These are phyloP conservation scores for Melipona bicolor DNA, from an alignment of 2,888 invertebrate genomes.

Conservation along the genomic window DNA sequence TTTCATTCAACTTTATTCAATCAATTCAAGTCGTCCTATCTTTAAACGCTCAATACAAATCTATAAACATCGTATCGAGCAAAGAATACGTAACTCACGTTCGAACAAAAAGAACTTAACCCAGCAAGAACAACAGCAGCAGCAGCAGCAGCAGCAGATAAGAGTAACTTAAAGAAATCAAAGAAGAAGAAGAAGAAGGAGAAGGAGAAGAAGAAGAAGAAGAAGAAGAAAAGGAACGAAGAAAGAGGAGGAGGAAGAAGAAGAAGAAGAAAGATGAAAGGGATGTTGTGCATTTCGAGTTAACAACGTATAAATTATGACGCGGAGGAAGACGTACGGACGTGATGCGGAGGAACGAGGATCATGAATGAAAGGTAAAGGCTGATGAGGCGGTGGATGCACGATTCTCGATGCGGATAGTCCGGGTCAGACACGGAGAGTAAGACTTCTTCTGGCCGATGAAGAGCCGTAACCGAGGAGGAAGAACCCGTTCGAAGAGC, in stretches of 20 bases:
- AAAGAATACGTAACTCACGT: background rate
- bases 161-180: background rate
- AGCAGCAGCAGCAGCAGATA: background rate
- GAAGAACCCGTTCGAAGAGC: constrained; percentile 74
- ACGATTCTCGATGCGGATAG: constrained; percentile 69
- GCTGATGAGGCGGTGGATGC: constrained; percentile 59
- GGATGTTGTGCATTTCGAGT: constrained; percentile 22
- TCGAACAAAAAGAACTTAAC: background rate
- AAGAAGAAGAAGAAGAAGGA: too few species aligned
- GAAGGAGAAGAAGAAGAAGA: background rate
- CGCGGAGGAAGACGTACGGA: constrained; percentile 32
- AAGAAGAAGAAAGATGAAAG: background rate
- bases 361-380: constrained; percentile 63
- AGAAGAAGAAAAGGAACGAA: background rate
- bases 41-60: background rate
- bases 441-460: constrained; percentile 70
- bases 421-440: constrained; percentile 62
- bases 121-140: background rate
- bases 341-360: constrained; percentile 59
- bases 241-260: background rate
- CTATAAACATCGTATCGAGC: background rate
- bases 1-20: background rate
- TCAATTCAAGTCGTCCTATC: background rate
- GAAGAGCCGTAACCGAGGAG: constrained; percentile 69
- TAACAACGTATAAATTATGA: constrained; percentile 45